A percentile compares a stretch with the other conserved stretches of the same genome.
Conservation (phyloP, 2,113 vertebrate species). For the Elaphurus davidianus region DNA sequence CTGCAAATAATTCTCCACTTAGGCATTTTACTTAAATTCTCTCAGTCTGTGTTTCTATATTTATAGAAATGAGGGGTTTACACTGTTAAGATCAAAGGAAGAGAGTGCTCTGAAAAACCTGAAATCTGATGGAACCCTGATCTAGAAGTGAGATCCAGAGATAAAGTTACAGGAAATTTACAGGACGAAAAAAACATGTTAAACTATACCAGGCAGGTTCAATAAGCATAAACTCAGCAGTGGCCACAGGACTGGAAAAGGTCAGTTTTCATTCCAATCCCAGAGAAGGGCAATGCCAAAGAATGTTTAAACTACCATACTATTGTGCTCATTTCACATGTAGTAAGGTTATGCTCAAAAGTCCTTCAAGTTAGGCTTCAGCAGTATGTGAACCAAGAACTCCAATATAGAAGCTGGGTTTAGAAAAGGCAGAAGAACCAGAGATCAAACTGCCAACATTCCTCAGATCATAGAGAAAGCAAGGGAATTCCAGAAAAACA, state of each 20-base stretch:
- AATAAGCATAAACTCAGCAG: neutral
- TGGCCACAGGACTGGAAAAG: neutral
- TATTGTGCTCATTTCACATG: neutral
- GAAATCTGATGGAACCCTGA: neutral
- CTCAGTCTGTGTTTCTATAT: neutral
- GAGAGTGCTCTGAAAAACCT: neutral
- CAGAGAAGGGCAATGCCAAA: neutral
- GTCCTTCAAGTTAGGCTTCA: neutral
- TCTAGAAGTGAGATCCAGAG: neutral
- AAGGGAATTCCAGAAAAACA: neutral
- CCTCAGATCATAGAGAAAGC: neutral
- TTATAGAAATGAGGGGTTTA: neutral
- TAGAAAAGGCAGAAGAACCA: neutral
- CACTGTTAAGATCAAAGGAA: constrained; percentile 4
- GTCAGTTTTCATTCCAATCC: neutral
- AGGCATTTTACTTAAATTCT: neutral
- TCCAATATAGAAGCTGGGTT: neutral
- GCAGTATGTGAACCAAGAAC: neutral
- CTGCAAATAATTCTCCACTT: neutral
- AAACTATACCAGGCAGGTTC: neutral
- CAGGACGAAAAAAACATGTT: neutral
- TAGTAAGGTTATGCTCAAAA: neutral
- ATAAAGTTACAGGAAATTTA: neutral
- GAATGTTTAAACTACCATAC: neutral
- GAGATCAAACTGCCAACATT: neutral